Percentiles rank a stretch among this genome's conserved stretches.
Conservation (phyloP, 2,888 invertebrate genomes). For the Tipula unca region DNA sequence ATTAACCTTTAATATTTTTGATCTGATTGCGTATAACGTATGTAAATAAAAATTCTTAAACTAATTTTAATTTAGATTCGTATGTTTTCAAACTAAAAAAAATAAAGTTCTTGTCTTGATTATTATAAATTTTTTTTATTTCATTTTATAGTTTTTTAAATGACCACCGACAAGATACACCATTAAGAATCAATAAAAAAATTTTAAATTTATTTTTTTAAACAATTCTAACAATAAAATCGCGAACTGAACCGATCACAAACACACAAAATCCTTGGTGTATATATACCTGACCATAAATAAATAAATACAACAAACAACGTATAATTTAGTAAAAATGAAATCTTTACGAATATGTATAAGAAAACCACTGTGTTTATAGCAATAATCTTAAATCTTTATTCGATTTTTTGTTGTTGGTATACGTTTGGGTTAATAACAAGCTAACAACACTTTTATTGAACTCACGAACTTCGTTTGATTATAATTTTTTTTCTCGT, state of each 20-base stretch:
- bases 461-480: not conserved
- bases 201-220: not conserved
- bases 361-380: not conserved
- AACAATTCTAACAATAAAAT: not conserved
- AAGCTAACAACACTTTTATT: not conserved
- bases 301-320: not conserved
- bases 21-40: not conserved
- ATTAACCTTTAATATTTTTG: not conserved
- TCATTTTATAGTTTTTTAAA: not conserved
- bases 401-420: not conserved
- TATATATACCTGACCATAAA: too few relatives aligned
- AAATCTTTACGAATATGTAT: not conserved
- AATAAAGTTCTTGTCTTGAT: not conserved
- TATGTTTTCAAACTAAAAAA: not conserved
- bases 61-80: not conserved
- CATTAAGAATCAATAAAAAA: conserved; percentile 18
- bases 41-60: not conserved
- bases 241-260: not conserved
- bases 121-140: not conserved
- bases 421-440: not conserved
- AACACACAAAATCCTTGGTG: not conserved
- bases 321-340: too few relatives aligned
- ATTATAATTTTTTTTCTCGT: not conserved
- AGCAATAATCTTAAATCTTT: not conserved
- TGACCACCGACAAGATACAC: not conserved